Evolutionary conservation across 1,140 invertebrate genomes (phyloP).

Genomic region (Kradibia gibbosae): DNA sequence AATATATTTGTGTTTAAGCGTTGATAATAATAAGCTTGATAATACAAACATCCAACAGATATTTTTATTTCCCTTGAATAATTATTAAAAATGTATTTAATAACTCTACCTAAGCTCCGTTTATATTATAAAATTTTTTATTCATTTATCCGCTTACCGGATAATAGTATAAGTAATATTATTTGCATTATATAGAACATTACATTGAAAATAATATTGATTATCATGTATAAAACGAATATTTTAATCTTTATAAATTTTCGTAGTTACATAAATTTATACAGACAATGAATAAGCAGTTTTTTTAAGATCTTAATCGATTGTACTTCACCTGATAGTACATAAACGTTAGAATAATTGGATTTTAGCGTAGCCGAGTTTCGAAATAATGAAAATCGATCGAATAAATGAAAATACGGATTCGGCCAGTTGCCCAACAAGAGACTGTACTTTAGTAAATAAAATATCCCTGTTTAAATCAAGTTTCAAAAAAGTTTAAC

Average conservation of each 20-base stretch:
- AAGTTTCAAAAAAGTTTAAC: not conserved
- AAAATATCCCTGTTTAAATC: not conserved
- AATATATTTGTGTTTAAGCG: no score
- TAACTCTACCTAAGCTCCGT: no score
- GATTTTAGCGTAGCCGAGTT: not conserved
- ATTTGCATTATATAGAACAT: no score
- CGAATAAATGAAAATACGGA: not conserved
- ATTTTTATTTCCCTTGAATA: no score
- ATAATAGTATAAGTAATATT: no score
- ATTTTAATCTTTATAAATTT: not conserved
- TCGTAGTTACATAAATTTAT: not conserved
- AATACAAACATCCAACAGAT: no score
- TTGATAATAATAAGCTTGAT: no score
- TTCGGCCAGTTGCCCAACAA: not conserved
- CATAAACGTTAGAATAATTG: conserved; percentile 26
- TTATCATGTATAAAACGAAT: no score
- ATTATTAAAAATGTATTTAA: no score
- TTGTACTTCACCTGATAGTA: not conserved
- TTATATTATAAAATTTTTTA: no score
- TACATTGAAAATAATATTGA: no score
- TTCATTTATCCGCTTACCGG: no score
- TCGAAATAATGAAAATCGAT: conserved; percentile 36
- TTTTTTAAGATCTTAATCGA: conserved; percentile 24
- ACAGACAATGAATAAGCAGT: not conserved
- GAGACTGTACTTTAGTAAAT: not conserved